Base-by-base conservation (phyloP, 2,797 vertebrate species). In the Myoxocephalus aenaeus region DNA sequence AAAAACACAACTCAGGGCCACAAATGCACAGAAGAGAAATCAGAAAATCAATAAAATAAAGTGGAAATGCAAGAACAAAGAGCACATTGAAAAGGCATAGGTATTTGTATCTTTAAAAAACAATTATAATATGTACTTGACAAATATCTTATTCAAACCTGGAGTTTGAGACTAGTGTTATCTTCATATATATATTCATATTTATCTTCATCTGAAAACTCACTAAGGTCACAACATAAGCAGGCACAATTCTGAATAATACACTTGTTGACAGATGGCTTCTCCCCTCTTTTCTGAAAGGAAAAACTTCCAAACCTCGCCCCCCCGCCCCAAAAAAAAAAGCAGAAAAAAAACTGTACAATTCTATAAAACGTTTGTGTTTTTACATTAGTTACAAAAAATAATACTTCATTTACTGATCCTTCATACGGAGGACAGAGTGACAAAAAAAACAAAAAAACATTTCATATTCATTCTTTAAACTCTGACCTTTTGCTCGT, bases 351-450 rank as follows among this genome's bases (percentile, higher is more conserved):
- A 94, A 96, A 96, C 97, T 99, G 98, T 99, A 99, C 98, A 99
- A 96, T 96, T 96, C 96, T 98, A 98, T 98, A 99, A 99, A 99
- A 98, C 93, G 87, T 92, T 95, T 96, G 96, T 96, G 91, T 97
- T 97, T 96, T 96, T 99, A 99, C 97, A 99, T 98, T 98, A 98
- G 97, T 97, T 99, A 98, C 97, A 32, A 98, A 96, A 96, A 97
- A 93, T 92, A 96, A 96, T 96, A 98, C 97, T 99, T 99, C 96
- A 98, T 97, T 97, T 95, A 97, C 95, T 95, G 95, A 97, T 96
- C 97, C 97, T 99, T 98, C 97, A 98, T 97, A 85, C 73, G 91
- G 95, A 95, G 93, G 94, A 95, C 76, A 96, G 93, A 94, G 89
- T 66, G 85, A 71, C 86, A 85, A 73, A 81, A 77, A 88, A 42